Conservation (phyloP, 2,113 vertebrate genomes). For the Plecturocebus donacophilus region DNA sequence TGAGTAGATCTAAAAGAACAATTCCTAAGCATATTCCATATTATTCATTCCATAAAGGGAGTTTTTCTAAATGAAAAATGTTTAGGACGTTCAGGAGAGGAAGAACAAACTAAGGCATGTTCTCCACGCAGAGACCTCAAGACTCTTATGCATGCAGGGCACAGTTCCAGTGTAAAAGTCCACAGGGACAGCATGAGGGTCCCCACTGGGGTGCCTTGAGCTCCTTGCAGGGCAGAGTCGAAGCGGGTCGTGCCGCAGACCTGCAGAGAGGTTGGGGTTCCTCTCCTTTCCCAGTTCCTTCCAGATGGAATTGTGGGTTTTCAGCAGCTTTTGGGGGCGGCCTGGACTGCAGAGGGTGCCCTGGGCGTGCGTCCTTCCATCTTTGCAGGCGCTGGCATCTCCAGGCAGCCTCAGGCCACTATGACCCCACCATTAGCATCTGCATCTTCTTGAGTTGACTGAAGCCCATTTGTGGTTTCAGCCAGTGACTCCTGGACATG, state of each 20-base stretch:
- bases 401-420: not conserved
- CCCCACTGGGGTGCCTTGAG: not conserved
- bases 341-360: not conserved
- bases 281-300: not conserved
- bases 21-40: not conserved
- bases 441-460: not conserved
- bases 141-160: not conserved
- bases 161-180: not conserved
- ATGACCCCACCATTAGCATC: too few species aligned
- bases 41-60: not conserved
- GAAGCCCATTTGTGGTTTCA: not conserved
- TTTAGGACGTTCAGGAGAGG: not conserved
- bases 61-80: not conserved
- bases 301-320: not conserved
- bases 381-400: not conserved
- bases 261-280: not conserved
- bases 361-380: accelerated
- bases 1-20: not conserved
- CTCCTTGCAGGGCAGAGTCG: not conserved
- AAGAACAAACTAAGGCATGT: not conserved
- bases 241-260: accelerated
- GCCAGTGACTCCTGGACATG: not conserved
- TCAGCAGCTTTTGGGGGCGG: accelerated
- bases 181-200: too few species aligned
- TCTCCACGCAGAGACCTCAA: not conserved